A percentile compares a stretch with the other conserved stretches of the same genome.
phyloP scores from a whole-genome alignment of 2,113 vertebrate species.

The Zapus hudsonius region DNA sequence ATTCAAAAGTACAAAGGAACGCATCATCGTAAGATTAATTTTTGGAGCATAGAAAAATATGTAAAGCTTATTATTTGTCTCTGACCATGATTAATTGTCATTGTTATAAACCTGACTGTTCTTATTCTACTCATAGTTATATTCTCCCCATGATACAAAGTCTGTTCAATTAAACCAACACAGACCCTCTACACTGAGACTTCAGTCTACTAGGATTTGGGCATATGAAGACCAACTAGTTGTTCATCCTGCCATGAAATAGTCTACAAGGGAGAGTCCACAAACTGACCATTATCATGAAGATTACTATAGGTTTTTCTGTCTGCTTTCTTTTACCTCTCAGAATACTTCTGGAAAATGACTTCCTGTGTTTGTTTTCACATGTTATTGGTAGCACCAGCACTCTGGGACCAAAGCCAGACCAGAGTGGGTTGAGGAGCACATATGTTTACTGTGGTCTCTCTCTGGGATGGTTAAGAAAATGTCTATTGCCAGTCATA shows the following conservation, averaged over 20 bases:
- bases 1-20: not conserved
- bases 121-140: not conserved
- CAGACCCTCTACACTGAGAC: not conserved
- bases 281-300: not conserved
- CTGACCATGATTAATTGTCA: constrained; percentile 26
- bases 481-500: not conserved
- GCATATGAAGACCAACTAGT: not conserved
- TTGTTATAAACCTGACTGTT: not conserved
- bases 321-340: not conserved
- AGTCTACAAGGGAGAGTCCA: too few species aligned
- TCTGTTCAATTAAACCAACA: not conserved
- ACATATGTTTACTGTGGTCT: not conserved
- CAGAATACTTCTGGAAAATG: not conserved
- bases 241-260: not conserved
- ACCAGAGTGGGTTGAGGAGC: not conserved
- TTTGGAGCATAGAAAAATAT: not conserved
- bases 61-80: not conserved
- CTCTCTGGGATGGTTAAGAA: not conserved
- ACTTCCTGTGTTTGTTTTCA: not conserved
- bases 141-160: not conserved
- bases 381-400: not conserved
- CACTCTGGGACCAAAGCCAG: not conserved
- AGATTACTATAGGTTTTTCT: not conserved
- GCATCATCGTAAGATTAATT: not conserved
- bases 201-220: not conserved